Base-by-base conservation (phyloP, 2,797 vertebrate species). In the Sciurus carolinensis region DNA sequence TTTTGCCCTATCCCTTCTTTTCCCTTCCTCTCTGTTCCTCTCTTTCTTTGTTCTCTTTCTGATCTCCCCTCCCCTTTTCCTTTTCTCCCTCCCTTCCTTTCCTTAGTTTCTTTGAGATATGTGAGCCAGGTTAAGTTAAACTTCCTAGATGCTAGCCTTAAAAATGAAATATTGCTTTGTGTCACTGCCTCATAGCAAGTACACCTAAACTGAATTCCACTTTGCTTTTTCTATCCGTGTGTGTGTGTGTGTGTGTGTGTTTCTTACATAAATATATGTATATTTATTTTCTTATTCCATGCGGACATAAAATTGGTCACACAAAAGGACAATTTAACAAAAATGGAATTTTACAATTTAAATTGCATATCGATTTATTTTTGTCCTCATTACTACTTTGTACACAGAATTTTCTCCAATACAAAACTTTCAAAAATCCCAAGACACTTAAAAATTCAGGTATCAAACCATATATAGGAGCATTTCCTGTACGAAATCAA, bases 281-380 rank as follows among this genome's bases (percentile, higher is more conserved):
- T 54, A 36, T 54, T 4, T 77, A 42, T 42, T 6, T 87, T 47
- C 28, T 9, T 12, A 1, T 42, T 66, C 66, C n/a, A 64, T 17
- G 66, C 26, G 59, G 71, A 64, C 36, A 73, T 24, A 42, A 71
- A 90, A 90, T 47, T 83, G n/a, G 17, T 26, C 13, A 62, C 6
- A 90, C 5, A 36, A 18, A 83, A 33, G 3, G 24, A 77, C 9
- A 44, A 15, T 62, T 75, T 50, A 90, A 33, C 84, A 33, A 81
- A 94, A 94, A 52, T 30, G 1, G 1, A 84, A 86, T 69, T 82
- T 89, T 79, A 52, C 20, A 39, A 66, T 59, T 94, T 69, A 87
- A 81, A 47, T 54, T 59, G 8, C 20, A 54, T 64, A 67, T 71
- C 28, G 5, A 67, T 91, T 85, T 44, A 8, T 67, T 69, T 79